phyloP scores from a whole-genome alignment of 2,797 vertebrate species.

The Xyrichtys novacula region DNA sequence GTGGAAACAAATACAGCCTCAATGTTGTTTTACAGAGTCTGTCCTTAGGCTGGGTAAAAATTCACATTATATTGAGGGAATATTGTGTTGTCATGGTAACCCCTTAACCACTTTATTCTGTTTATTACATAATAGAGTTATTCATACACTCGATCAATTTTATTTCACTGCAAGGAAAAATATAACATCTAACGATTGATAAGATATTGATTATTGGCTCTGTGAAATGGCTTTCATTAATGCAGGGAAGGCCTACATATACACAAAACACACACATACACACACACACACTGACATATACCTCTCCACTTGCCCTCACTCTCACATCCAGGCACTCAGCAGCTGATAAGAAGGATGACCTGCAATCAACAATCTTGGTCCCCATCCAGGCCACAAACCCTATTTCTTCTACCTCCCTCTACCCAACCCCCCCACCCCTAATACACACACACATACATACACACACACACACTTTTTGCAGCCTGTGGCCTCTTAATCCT shows the following conservation, averaged over 20 bases:
- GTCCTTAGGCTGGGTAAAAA: no score
- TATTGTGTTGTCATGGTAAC: no score
- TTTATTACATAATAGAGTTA: no score
- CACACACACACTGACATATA: background rate
- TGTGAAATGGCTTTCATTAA: no score
- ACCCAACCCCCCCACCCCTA: slow-evolving; percentile 2
- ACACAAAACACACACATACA: background rate
- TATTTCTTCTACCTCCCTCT: slow-evolving; percentile 42
- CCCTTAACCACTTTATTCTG: no score
- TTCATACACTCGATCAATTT: background rate
- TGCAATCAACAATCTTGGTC: slow-evolving; percentile 61
- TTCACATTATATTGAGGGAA: no score
- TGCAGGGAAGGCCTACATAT: background rate
- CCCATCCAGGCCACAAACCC: slow-evolving; percentile 55
- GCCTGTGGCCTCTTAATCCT: slow-evolving; percentile 75
- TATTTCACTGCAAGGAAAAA: background rate
- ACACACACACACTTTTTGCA: slow-evolving; percentile 3
- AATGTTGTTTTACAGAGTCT: no score
- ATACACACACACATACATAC: background rate
- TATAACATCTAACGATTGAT: background rate
- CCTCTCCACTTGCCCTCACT: slow-evolving; percentile 1
- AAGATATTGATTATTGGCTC: background rate
- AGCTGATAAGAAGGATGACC: slow-evolving; percentile 75
- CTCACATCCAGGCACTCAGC: slow-evolving; percentile 27
- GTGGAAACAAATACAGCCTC: no score